These are phyloP conservation scores for Drosophila mimica DNA, from an alignment of 2,888 invertebrate species.

Conservation along the genomic window DNA sequence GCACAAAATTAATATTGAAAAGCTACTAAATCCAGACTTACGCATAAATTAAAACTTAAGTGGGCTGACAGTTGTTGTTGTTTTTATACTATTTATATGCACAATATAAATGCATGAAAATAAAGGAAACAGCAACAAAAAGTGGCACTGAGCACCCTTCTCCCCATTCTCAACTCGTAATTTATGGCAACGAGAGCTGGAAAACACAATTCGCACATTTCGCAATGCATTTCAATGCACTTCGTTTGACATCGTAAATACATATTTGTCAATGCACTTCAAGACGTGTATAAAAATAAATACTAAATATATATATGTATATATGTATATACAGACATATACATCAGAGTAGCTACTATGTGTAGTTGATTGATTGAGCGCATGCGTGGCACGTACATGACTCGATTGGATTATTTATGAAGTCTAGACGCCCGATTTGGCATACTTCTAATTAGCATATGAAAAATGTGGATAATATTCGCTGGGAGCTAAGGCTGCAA, in stretches of 20 bases:
- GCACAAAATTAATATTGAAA: conserved; percentile 77
- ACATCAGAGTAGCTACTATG: conserved; percentile 17
- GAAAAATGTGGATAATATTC: conserved; percentile 17
- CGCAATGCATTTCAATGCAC: conserved; percentile 72
- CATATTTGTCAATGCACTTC: conserved; percentile 67
- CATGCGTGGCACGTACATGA: conserved; percentile 69
- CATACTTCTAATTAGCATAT: conserved; percentile 70
- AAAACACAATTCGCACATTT: conserved; percentile 60
- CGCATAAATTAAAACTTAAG: conserved; percentile 76
- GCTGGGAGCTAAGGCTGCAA: conserved; percentile 4
- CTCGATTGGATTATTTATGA: conserved; percentile 67
- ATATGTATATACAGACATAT: neutral
- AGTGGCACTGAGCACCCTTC: conserved; percentile 47
- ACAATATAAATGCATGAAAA: conserved; percentile 26
- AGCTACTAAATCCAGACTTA: conserved; percentile 76
- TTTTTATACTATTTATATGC: conserved; percentile 58
- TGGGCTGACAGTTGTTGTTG: conserved; percentile 58
- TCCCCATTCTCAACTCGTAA: conserved; percentile 60
- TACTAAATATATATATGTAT: conserved; percentile 3
- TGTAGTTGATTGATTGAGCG: conserved; percentile 29
- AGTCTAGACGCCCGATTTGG: conserved; percentile 76
- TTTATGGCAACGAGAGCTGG: conserved; percentile 63
- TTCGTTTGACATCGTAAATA: conserved; percentile 77
- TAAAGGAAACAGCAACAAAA: conserved; percentile 24
- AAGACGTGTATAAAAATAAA: conserved; percentile 52